phyloP scores from a whole-genome alignment of 2,113 vertebrate genomes.

The Myrmecobius fasciatus region DNA sequence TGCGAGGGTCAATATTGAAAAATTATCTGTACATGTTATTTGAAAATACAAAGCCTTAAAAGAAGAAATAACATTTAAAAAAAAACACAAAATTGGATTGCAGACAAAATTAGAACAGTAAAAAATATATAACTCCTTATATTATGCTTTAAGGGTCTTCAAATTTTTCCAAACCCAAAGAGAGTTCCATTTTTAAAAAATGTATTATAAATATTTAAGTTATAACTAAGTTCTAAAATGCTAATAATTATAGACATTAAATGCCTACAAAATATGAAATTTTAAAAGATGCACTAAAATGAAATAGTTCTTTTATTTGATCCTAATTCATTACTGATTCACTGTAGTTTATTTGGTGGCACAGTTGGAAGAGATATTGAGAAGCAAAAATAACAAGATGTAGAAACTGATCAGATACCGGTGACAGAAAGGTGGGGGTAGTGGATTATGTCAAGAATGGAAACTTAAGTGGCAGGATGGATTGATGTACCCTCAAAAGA shows the following conservation, averaged over 20 bases:
- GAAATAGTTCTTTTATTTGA: not conserved
- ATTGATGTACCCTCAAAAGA: not conserved
- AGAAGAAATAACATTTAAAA: too few species aligned
- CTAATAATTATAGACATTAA: not conserved
- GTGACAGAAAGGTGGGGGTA: not conserved
- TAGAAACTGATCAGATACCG: not conserved
- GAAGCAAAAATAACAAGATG: not conserved
- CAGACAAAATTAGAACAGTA: not conserved
- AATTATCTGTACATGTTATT: too few species aligned
- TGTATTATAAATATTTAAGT: not conserved
- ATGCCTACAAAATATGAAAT: not conserved
- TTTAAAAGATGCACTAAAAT: not conserved
- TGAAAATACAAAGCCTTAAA: too few species aligned
- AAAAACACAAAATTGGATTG: too few species aligned
- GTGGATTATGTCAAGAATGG: not conserved
- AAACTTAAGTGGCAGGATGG: not conserved
- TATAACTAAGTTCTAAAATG: not conserved
- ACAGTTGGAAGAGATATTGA: not conserved
- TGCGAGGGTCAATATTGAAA: too few species aligned
- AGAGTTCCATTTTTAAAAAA: not conserved
- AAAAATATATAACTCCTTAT: not conserved
- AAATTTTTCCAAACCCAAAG: not conserved
- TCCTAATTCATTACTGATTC: not conserved
- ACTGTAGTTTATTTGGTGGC: not conserved
- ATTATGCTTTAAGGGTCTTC: not conserved